Evolutionary conservation across 1,140 invertebrate genomes (phyloP), one percentile per base, ranked within the genome.

Genomic region (Saccostrea echinata): DNA sequence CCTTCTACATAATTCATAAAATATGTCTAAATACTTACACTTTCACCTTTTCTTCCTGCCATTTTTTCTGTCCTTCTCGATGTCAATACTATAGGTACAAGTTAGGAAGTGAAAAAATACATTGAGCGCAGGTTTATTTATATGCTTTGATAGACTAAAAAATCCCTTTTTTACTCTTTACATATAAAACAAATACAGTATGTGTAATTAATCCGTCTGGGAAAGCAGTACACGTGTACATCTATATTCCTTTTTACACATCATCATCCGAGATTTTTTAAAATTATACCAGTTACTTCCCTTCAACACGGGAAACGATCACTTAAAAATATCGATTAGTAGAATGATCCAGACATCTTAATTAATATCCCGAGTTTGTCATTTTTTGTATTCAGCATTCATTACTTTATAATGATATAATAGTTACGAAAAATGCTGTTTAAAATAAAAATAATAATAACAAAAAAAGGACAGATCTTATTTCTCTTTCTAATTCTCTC

Each of bases 211-310:
- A 64, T 64, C 57, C 57, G 57, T 64, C 57, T 64, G 57, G 57
- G 21, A 64, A 64, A 64, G 57, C 57, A 64, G 57, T 64, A 64
- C 57, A 64, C 57, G 57, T 64, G 57, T 64, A 64, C 57, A n/a
- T 64, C 57, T 64, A 64, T 64, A 64, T 64, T 64, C 57, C 57
- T 64, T 64, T 64, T n/a, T 64, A 64, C 57, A 64, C 57, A 64
- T 64, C 57, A 64, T 64, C 57, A 64, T 64, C 57, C 57, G n/a
- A 18, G 57, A 64, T 64, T 64, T 64, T 64, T 64, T 24, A 64
- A 64, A 64, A 64, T 64, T 64, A 64, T 64, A 21, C 57, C 21
- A 64, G 57, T 64, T 64, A 64, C 57, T 64, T 64, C 57, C 57
- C 18, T 64, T 64, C 57, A 64, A 64, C 57, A 64, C 57, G 24